Evolutionary conservation across 1,140 invertebrate species (phyloP).

Genomic region (Saccostrea cuccullata): DNA sequence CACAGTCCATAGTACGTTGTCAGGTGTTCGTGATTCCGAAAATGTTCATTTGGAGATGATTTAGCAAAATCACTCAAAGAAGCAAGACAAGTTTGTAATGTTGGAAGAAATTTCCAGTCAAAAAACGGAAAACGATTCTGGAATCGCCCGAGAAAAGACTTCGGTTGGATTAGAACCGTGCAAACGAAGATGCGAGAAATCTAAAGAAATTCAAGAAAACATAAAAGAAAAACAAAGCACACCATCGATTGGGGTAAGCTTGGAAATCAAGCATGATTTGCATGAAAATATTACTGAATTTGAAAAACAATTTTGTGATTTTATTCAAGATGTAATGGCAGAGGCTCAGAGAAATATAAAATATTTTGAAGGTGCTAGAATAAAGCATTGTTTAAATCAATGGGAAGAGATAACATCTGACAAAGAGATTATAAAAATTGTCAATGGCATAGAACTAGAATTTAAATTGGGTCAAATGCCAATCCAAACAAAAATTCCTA

Average conservation of each 20-base stretch:
- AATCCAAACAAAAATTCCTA: neutral
- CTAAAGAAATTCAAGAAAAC: slow-evolving; percentile 3
- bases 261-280: neutral
- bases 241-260: neutral
- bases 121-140: slow-evolving; percentile 19
- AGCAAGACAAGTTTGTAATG: neutral
- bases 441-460: slow-evolving; percentile 2
- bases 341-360: neutral
- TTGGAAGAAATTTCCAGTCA: slow-evolving; percentile 28
- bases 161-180: neutral
- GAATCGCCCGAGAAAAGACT: neutral
- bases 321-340: neutral
- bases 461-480: slow-evolving; percentile 28
- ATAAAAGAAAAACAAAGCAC: neutral
- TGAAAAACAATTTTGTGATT: neutral
- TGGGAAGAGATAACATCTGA: slow-evolving; percentile 43
- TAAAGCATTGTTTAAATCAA: too few relatives aligned
- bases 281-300: neutral
- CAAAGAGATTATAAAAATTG: slow-evolving; percentile 17
- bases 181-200: neutral
- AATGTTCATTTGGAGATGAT: slow-evolving; percentile 20
- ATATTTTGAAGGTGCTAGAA: neutral
- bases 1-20: too few relatives aligned
- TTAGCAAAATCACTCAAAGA: slow-evolving; percentile 33
- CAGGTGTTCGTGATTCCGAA: too few relatives aligned